A percentile compares a stretch with the other conserved stretches of the same genome.
Evolutionary conservation across 2,888 invertebrate genomes (phyloP).

Genomic region (Hydrotaea diabolus): DNA sequence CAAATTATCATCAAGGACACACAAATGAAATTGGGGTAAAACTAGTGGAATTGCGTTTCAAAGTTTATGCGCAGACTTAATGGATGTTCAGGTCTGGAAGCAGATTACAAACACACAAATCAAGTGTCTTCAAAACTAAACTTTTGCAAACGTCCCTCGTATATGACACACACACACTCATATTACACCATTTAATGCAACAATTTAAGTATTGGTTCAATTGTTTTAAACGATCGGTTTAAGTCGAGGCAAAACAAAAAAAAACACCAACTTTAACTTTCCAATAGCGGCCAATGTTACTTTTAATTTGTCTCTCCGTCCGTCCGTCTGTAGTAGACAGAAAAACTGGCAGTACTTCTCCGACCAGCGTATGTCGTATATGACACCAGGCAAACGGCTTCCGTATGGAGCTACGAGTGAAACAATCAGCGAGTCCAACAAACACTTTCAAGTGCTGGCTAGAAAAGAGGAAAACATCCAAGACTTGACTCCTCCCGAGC

Average conservation of each 20-base stretch:
- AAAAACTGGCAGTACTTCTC: conserved; percentile 10
- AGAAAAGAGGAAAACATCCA: not conserved
- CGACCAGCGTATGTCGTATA: not conserved
- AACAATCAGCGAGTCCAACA: not conserved
- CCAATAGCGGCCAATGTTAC: conserved; percentile 63
- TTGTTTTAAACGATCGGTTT: conserved; percentile 12
- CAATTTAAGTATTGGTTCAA: not conserved
- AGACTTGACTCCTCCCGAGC: not conserved
- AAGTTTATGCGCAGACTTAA: no score
- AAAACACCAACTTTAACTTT: conserved; percentile 43
- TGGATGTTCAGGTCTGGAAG: no score
- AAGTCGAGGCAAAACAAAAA: not conserved
- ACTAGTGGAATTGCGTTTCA: no score
- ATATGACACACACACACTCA: no score
- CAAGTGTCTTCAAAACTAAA: no score
- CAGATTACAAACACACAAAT: no score
- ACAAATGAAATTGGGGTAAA: no score
- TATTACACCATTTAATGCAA: not conserved
- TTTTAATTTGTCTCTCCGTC: not conserved
- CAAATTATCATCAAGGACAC: no score
- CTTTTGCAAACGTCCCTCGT: no score
- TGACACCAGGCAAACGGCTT: conserved; percentile 4
- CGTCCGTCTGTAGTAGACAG: not conserved
- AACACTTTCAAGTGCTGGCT: not conserved
- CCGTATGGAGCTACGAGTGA: conserved; percentile 11